Percentiles rank a stretch among this genome's conserved stretches.
These are phyloP conservation scores for Cheilosia grossa DNA, from an alignment of 2,888 invertebrate genomes.

Conservation along the genomic window DNA sequence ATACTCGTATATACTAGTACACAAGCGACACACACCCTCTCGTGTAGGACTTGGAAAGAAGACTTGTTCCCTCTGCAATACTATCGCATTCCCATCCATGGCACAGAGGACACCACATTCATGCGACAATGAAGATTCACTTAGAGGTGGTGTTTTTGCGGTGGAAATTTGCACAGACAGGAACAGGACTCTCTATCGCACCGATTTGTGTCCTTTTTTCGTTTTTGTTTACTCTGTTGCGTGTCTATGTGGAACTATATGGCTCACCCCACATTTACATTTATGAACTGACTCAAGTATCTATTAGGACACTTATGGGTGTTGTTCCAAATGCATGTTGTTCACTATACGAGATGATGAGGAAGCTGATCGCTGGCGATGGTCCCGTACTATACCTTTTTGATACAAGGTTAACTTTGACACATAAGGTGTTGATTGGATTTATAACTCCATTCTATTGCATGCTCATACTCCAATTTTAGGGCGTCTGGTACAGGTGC, in stretches of 20 bases:
- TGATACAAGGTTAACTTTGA: slow-evolving; percentile 58
- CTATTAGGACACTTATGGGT: slow-evolving; percentile 74
- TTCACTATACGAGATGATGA: slow-evolving; percentile 55
- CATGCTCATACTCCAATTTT: neutral
- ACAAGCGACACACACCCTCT: slow-evolving; percentile 44
- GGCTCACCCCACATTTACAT: slow-evolving; percentile 51
- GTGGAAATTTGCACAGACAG: slow-evolving; percentile 62
- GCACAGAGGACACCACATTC: slow-evolving; percentile 46
- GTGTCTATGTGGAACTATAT: slow-evolving; percentile 28
- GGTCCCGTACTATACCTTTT: slow-evolving; percentile 13
- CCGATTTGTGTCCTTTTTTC: slow-evolving; percentile 41
- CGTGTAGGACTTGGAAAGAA: slow-evolving; percentile 30
- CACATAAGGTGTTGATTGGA: slow-evolving; percentile 65
- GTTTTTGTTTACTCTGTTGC: slow-evolving; percentile 39
- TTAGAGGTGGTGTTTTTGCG: slow-evolving; percentile 69
- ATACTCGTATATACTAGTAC: slow-evolving; percentile 34
- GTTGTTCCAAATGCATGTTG: slow-evolving; percentile 69
- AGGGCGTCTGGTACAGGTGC: neutral
- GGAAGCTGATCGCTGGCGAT: slow-evolving; percentile 65
- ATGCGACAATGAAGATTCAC: slow-evolving; percentile 72
- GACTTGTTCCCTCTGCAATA: slow-evolving; percentile 16
- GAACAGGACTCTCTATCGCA: slow-evolving; percentile 58
- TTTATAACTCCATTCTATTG: slow-evolving; percentile 61
- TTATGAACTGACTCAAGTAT: slow-evolving; percentile 75
- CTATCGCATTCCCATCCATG: slow-evolving; percentile 2